These are phyloP conservation scores for Synanthedon andrenaeformis DNA, from an alignment of 2,888 invertebrate genomes.

Conservation along the genomic window DNA sequence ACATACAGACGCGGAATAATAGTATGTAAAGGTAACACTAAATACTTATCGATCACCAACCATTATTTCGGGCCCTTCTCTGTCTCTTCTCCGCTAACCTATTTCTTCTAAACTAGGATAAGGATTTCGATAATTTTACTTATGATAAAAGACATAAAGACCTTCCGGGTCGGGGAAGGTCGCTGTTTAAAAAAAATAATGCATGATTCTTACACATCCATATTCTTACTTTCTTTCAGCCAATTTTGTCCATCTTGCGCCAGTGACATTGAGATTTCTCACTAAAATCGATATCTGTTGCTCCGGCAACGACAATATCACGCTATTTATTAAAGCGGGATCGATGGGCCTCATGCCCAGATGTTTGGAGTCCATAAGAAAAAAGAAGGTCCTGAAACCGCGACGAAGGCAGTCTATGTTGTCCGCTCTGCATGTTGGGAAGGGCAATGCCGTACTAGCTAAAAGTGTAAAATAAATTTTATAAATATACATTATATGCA, in stretches of 20 bases:
- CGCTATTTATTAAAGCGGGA: conserved; percentile 43
- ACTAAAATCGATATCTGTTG: conserved; percentile 43
- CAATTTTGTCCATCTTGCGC: conserved; percentile 53
- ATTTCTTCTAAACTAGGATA: too few species aligned
- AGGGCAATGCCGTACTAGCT: conserved; percentile 39
- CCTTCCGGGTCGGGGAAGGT: too few species aligned
- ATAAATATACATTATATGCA: background rate
- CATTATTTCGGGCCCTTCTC: too few species aligned
- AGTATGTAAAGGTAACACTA: too few species aligned
- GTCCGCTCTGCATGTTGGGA: conserved; percentile 46
- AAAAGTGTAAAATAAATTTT: conserved; percentile 6
- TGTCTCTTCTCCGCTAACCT: too few species aligned
- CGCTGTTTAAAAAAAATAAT: too few species aligned
- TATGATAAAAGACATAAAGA: too few species aligned
- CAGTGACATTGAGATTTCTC: conserved; percentile 51
- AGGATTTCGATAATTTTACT: too few species aligned
- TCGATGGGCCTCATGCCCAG: conserved; percentile 50
- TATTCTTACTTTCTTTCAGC: conserved; percentile 36
- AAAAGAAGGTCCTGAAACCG: conserved; percentile 52
- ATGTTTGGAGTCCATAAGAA: conserved; percentile 48
- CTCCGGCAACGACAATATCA: conserved; percentile 41
- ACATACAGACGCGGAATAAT: too few species aligned
- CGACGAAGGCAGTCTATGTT: conserved; percentile 49
- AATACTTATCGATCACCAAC: too few species aligned
- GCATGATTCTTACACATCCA: too few species aligned